Conservation (phyloP, 1,140 invertebrate species). For the Megalonaias nervosa region DNA sequence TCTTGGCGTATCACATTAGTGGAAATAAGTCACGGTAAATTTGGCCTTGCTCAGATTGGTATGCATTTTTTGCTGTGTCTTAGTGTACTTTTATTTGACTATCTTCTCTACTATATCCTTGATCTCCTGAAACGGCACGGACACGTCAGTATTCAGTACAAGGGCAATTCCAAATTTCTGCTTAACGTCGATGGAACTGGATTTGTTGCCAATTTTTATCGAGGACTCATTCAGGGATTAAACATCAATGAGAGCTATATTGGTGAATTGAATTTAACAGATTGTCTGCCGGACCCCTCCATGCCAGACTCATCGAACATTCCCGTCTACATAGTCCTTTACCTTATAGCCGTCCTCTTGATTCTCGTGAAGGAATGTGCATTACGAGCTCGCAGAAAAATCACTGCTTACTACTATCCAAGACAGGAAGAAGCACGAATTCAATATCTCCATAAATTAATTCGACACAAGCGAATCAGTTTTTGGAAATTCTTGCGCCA, state of each 20-base stretch:
- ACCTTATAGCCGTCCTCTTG: conserved; percentile 13
- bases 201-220: conserved; percentile 34
- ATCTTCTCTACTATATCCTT: conserved; percentile 31
- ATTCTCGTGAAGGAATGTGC: conserved; percentile 34
- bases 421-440: conserved; percentile 30
- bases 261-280: conserved; percentile 7
- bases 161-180: conserved; percentile 8
- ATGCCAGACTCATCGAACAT: conserved; percentile 1
- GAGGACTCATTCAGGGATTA: conserved; percentile 17
- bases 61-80: conserved; percentile 28
- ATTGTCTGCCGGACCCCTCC: conserved; percentile 29
- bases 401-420: conserved; percentile 34
- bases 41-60: conserved; percentile 34
- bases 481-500: conserved; percentile 27
- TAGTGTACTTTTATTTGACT: conserved; percentile 30
- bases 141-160: conserved; percentile 17
- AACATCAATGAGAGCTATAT: conserved; percentile 15
- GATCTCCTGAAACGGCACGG: conserved; percentile 26
- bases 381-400: conserved; percentile 17
- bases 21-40: conserved; percentile 19
- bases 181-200: conserved; percentile 27
- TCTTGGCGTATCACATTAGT: conserved; percentile 7
- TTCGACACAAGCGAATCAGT: conserved; percentile 24
- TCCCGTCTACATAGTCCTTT: conserved; percentile 10
- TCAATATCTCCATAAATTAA: conserved; percentile 37